Percentiles rank a stretch among this genome's conserved stretches.
Conservation (phyloP, 2,113 vertebrate genomes). For the Corythaixoides concolor region DNA sequence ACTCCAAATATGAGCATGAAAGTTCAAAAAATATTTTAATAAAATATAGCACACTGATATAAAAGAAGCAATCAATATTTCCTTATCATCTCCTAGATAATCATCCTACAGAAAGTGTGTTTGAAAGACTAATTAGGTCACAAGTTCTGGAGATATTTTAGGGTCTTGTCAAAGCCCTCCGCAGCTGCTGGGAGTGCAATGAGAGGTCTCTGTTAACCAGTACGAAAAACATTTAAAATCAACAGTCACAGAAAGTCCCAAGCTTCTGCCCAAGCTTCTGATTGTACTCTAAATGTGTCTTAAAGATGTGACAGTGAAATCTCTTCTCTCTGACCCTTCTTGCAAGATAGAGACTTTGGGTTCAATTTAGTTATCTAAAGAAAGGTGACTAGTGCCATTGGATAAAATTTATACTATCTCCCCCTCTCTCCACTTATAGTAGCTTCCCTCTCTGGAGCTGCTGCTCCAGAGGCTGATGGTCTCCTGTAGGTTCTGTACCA, state of each 20-base stretch:
- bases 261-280: not conserved
- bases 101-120: not conserved
- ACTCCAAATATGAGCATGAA: not conserved
- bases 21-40: not conserved
- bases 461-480: not conserved
- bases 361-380: not conserved
- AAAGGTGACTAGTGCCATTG: not conserved
- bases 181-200: not conserved
- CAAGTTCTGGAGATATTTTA: not conserved
- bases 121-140: not conserved
- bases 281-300: not conserved
- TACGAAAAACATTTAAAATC: not conserved
- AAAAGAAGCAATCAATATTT: not conserved
- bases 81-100: not conserved
- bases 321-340: not conserved
- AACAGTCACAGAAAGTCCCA: not conserved
- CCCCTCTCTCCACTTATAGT: not conserved
- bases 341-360: not conserved
- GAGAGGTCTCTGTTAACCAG: not conserved
- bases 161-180: not conserved
- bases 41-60: not conserved
- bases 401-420: not conserved
- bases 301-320: not conserved
- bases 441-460: not conserved
- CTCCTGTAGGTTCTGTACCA: not conserved